These are phyloP conservation scores for Fukomys damarensis DNA, from an alignment of 2,113 vertebrate species.

Conservation along the genomic window DNA sequence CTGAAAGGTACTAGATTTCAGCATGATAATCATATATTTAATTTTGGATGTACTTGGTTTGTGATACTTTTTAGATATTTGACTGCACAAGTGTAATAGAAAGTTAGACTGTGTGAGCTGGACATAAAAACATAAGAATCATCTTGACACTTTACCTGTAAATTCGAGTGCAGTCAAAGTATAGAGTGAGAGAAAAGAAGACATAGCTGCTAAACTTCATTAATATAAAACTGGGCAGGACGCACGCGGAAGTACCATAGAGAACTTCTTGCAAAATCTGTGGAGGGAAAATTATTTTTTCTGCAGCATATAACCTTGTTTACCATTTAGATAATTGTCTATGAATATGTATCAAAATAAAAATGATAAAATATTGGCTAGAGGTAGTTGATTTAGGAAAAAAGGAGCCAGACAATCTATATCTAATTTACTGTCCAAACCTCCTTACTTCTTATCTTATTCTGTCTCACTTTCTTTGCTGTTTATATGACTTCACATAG, in stretches of 20 bases:
- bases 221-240: accelerated
- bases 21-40: neutral
- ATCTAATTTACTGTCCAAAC: neutral
- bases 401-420: neutral
- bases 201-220: neutral
- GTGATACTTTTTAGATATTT: neutral
- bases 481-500: neutral
- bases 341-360: neutral
- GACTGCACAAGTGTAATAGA: neutral
- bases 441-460: neutral
- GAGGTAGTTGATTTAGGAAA: neutral
- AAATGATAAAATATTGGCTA: neutral
- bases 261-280: neutral
- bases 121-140: neutral
- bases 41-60: neutral
- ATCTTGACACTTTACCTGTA: neutral
- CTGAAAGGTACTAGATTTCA: neutral
- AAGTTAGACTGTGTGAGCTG: neutral
- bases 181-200: neutral
- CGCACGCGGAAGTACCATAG: accelerated
- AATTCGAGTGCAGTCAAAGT: neutral
- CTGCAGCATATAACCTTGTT: neutral
- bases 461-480: neutral
- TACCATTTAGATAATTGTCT: neutral
- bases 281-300: neutral